Percentiles rank a stretch among this genome's conserved stretches.
These are phyloP conservation scores for Sinodicranocentrus sp. DNA, from an alignment of 2,888 invertebrate species.

Conservation along the genomic window DNA sequence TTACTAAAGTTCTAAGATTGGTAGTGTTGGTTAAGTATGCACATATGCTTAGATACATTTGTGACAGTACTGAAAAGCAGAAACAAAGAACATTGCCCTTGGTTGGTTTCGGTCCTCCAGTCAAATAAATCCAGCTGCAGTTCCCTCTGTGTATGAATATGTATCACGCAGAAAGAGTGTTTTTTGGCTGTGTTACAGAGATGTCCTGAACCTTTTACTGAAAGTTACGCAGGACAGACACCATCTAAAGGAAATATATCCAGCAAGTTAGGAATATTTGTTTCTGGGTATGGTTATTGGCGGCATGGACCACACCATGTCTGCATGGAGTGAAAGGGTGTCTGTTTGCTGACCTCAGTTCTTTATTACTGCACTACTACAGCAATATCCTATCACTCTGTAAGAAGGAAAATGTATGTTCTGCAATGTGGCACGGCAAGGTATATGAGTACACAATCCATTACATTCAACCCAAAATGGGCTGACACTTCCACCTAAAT, in stretches of 20 bases:
- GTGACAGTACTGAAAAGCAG: background rate
- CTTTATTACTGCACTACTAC: background rate
- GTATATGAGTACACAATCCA: background rate
- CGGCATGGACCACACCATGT: slow-evolving; percentile 46
- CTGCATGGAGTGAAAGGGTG: slow-evolving; percentile 44
- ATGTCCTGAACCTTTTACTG: slow-evolving; percentile 11
- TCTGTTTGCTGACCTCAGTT: slow-evolving; percentile 42
- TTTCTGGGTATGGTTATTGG: slow-evolving; percentile 27
- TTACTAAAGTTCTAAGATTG: background rate
- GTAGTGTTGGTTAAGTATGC: background rate
- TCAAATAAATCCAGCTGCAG: slow-evolving; percentile 18
- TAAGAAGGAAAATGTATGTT: background rate
- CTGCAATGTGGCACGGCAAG: background rate
- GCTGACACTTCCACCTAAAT: background rate
- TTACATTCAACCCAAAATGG: background rate
- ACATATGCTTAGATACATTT: background rate
- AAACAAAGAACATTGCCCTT: slow-evolving; percentile 54
- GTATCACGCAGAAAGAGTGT: background rate
- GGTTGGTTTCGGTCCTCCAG: slow-evolving; percentile 26
- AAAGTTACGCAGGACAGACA: background rate
- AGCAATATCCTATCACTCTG: background rate
- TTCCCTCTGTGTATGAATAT: slow-evolving; percentile 27
- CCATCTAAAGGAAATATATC: slow-evolving; percentile 31
- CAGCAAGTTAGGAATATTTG: background rate
- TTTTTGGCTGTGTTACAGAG: slow-evolving; percentile 15